A percentile compares a stretch with the other conserved stretches of the same genome.
phyloP scores from a whole-genome alignment of 1,140 invertebrate genomes.

The Tetramorium parvispinum region DNA sequence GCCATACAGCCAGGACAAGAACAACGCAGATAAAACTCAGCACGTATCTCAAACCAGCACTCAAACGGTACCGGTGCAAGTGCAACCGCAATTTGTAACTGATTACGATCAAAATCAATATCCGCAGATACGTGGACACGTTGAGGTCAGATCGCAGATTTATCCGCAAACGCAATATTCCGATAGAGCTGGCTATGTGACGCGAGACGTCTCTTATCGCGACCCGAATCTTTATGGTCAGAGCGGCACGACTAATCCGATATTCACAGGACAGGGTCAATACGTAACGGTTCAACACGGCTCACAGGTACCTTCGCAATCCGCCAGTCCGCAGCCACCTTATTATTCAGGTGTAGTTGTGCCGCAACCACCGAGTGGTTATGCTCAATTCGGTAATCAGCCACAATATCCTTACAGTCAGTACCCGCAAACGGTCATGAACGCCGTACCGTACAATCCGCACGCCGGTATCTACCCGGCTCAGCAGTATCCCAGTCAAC shows the following conservation, averaged over 20 bases:
- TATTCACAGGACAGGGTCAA: conserved; percentile 79
- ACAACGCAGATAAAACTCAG: conserved; percentile 75
- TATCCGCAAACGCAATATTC: conserved; percentile 80
- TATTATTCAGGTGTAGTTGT: conserved; percentile 79
- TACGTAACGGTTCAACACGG: conserved; percentile 81
- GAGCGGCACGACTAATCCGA: conserved; percentile 73
- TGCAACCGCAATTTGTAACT: conserved; percentile 79
- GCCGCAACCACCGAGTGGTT: conserved; percentile 74
- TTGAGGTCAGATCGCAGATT: conserved; percentile 80
- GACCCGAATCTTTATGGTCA: conserved; percentile 79
- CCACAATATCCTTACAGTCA: conserved; percentile 81
- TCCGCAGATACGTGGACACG: conserved; percentile 81
- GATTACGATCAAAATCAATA: conserved; percentile 82
- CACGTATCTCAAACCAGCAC: conserved; percentile 80
- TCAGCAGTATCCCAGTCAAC: conserved; percentile 78
- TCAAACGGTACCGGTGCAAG: conserved; percentile 82
- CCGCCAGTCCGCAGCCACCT: conserved; percentile 80
- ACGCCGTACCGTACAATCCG: conserved; percentile 79
- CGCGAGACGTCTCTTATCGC: conserved; percentile 80
- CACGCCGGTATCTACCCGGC: conserved; percentile 78
- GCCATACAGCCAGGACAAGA: conserved; percentile 79
- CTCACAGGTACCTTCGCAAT: conserved; percentile 79
- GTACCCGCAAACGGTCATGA: conserved; percentile 82
- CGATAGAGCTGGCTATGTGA: conserved; percentile 81
- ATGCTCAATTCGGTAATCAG: conserved; percentile 77